Evolutionary conservation across 2,113 vertebrate species (phyloP), one percentile per base, ranked within the genome.

Genomic region (Chamaetylas fuelleborni): DNA sequence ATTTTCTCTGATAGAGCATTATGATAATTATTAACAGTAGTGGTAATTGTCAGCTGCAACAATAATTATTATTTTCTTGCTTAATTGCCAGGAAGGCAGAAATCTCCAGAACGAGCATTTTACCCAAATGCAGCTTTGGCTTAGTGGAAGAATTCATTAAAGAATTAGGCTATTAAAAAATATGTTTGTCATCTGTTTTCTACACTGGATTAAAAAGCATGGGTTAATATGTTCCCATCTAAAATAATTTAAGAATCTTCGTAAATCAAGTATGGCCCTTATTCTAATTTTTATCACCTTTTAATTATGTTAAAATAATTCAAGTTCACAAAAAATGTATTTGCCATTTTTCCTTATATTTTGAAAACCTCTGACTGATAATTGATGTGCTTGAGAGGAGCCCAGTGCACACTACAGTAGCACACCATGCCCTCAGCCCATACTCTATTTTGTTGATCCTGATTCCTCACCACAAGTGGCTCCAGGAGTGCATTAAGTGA

Each of bases 11-110:
- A 71, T 83, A 91, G 56, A 91, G 16, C n/a, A 90, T 81, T 93
- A 77, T 66, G 43, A 74, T 93, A 69, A 90, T 94, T 93, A 96
- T 95, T 93, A 94, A 58, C 47, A 86, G 70, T 42, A 91, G 62
- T 47, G 90, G 80, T 78, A 94, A 86, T 42, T 92, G 48, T 92
- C 81, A 91, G 66, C 51, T 70, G 23, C 25, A 94, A 65, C 54
- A 83, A 93, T 92, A 94, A 93, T 86, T 78, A 53, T 81, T 96
- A 77, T 90, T 92, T 95, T 82, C 88, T 66, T 2, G 0, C 36
- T 86, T 86, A 90, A 86, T 86, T 93, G 43, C 80, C 48, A 82
- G 76, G 60, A 89, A 96, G 78, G 17, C 15, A 92, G 60, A 86
- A 93, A 86, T 73, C n/a, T 92, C 60, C 76, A 88, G 36, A 78